Evolutionary conservation across 2,888 invertebrate genomes (phyloP), one percentile per base, ranked within the genome.

Genomic region (Tryphoninae sp.): DNA sequence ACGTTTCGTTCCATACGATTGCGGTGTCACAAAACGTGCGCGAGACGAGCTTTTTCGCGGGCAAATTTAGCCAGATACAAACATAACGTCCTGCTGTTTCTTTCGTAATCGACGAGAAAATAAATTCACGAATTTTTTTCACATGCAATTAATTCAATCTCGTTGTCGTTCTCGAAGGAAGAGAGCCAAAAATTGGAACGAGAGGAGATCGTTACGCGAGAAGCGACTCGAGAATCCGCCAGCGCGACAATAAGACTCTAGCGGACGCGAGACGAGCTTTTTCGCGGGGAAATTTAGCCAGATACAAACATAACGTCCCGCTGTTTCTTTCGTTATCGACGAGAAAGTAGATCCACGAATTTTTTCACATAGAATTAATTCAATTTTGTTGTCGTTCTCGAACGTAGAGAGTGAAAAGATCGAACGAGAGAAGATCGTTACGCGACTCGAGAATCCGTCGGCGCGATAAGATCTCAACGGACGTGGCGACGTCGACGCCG

Each of bases 401-500:
- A 59, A 33, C 33, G 6, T 19, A 23, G 13, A 40, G 59, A 51
- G 23, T 22, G 13, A n/a, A 64, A 19, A 69, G 65, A 49, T 72
- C 42, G 58, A 49, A 16, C 61, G 42, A 68, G 58, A 64, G 64
- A 65, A 62, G 9, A 51, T 22, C 53, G 68, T 77, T 51, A 69
- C 26, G 26, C 33, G 45, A 65, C 51, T 65, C 40, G 26, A 33
- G 42, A 67, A 81, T 62, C 61, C 74, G 59, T 64, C 71, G 71
- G 51, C 22, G 40, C 45, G 23, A 67, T 19, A 42, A 42, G 42
- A 53, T 7, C 53, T 61, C 42, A 45, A 19, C 53, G 55, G 51
- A 19, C 68, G 62, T 67, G 59, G 49, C 69, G 58, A 73, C 69
- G 72, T 65, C 71, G 80, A 72, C 73, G 67, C 61, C 55, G 74